Evolutionary conservation across 2,888 invertebrate genomes (phyloP), one percentile per base, ranked within the genome.

Genomic region (Rhagophthalmus giganteus): DNA sequence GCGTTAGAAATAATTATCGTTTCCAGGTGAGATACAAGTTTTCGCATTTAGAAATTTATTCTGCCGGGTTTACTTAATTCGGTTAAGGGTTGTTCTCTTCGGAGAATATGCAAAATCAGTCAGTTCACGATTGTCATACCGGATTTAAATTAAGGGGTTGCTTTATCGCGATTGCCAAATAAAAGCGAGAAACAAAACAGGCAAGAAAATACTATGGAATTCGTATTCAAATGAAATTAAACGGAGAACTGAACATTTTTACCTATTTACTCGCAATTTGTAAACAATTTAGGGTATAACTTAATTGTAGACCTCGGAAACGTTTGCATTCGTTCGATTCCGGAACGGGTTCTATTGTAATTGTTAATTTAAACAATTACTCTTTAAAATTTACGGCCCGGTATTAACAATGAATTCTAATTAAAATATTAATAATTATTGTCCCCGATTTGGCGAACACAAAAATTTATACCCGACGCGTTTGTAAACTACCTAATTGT

Each of bases 181-280:
- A 44, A 46, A 54, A 46, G 38, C 34, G 39, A 14, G 45, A 38
- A 54, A 46, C 45, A 33, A 37, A 51, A 46, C 26, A 51, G 38
- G 33, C 55, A 52, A 41, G 50, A 53, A 50, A 60, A 52, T 33
- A 47, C 40, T 38, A 38, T 31, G 26, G 30, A 59, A 62, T 59
- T 63, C 55, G 58, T 58, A 63, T 63, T 60, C 59, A 59, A 57
- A 60, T 51, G 54, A 58, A 59, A 62, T 63, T 61, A 58, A 57
- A 60, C 58, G 59, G 57, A 57, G 58, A 61, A 63, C 58, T 60
- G 59, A 62, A 59, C 58, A 51, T 48, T 55, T 56, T 55, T 50
- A 50, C 30, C 48, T 50, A 47, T 56, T 48, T 56, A 45, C 41
- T 41, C 53, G 51, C 55, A 56, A 58, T 56, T 58, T 53, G 54